phyloP scores from a whole-genome alignment of 1,140 invertebrate species.

The Neodiprion lecontei region DNA sequence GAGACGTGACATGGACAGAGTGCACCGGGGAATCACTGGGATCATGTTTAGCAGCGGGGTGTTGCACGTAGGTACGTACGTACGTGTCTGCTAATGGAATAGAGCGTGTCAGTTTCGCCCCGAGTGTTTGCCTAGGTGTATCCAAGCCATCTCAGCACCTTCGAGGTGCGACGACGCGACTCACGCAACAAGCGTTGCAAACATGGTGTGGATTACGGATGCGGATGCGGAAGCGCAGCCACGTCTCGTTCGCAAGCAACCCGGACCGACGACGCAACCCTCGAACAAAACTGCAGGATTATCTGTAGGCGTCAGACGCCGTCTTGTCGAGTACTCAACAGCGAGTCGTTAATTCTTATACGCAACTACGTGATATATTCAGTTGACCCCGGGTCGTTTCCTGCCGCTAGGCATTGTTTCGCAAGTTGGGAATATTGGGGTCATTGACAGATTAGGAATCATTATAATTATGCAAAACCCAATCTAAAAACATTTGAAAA shows the following conservation, averaged over 20 bases:
- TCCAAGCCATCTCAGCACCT: not conserved
- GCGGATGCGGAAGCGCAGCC: not conserved
- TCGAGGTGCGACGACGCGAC: not conserved
- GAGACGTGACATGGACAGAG: not conserved
- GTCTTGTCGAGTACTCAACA: too few species aligned
- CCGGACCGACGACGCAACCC: not conserved
- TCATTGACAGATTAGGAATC: too few species aligned
- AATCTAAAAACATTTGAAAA: too few species aligned
- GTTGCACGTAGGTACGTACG: not conserved
- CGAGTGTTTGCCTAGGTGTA: not conserved
- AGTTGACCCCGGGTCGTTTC: too few species aligned
- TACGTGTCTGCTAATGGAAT: slow-evolving; percentile 5
- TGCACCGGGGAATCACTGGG: not conserved
- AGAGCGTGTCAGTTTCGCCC: not conserved
- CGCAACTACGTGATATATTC: too few species aligned
- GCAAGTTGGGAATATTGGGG: too few species aligned
- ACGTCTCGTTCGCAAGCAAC: too few species aligned
- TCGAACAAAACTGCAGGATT: not conserved
- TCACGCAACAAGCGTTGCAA: not conserved
- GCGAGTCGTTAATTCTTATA: too few species aligned
- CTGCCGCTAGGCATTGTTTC: too few species aligned
- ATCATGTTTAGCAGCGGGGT: not conserved
- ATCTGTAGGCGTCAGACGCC: not conserved
- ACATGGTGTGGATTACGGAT: not conserved
- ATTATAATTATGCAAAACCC: too few species aligned